phyloP scores from a whole-genome alignment of 2,797 vertebrate genomes.

The Centropyge bicolor region DNA sequence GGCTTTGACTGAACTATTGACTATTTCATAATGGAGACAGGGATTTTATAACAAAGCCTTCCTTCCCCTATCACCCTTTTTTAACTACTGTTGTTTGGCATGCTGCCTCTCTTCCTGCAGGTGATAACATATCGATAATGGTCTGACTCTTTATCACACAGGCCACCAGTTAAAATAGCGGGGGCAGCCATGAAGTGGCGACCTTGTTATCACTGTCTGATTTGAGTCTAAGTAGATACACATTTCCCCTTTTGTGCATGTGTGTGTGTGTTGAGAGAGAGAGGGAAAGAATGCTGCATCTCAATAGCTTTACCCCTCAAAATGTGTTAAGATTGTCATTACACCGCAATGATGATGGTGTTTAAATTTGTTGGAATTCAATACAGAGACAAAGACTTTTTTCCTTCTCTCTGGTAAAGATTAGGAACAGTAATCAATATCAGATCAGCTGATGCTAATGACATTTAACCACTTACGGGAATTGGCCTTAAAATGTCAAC shows the following conservation, averaged over 20 bases:
- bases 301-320: neutral
- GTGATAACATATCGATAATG: conserved; percentile 66
- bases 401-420: neutral
- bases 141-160: conserved; percentile 53
- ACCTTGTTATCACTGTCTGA: conserved; percentile 71
- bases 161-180: conserved; percentile 52
- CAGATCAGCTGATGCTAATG: conserved; percentile 21
- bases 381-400: neutral
- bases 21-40: neutral
- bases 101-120: conserved; percentile 58
- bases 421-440: neutral
- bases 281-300: neutral
- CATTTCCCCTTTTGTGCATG: conserved; percentile 7
- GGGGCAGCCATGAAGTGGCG: conserved; percentile 55
- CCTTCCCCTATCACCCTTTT: neutral
- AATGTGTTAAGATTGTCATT: neutral
- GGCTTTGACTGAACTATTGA: neutral
- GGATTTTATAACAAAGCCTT: neutral
- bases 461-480: conserved; percentile 8
- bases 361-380: neutral
- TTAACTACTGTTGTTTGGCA: conserved; percentile 44
- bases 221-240: conserved; percentile 48
- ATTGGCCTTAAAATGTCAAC: conserved; percentile 3
- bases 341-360: neutral
- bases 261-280: neutral